A percentile compares a stretch with the other conserved stretches of the same genome.
These are phyloP conservation scores for Falcunculus frontatus DNA, from an alignment of 2,113 vertebrate genomes.

Conservation along the genomic window DNA sequence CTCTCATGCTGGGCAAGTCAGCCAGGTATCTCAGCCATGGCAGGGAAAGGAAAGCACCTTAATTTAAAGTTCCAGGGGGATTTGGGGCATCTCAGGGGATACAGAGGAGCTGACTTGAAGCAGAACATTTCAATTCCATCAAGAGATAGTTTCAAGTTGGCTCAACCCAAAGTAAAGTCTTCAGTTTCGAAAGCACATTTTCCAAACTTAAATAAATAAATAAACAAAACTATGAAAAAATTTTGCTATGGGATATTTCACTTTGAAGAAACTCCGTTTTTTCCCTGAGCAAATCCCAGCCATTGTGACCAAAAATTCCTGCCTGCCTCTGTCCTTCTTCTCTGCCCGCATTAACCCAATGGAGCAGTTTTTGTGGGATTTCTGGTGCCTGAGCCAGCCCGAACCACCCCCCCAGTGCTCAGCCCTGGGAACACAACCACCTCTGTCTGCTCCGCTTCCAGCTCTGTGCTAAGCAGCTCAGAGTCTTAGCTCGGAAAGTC, in stretches of 20 bases:
- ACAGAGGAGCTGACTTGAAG: neutral
- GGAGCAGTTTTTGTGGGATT: neutral
- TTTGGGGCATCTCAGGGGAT: fast-evolving
- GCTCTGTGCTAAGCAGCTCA: constrained; percentile 35
- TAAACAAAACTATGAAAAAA: neutral
- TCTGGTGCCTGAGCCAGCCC: fast-evolving
- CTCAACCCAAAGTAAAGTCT: neutral
- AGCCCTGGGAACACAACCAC: neutral
- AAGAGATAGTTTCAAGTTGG: neutral
- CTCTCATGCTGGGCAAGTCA: neutral
- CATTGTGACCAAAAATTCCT: neutral
- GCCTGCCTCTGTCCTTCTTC: neutral
- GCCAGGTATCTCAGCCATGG: neutral
- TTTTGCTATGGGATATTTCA: neutral
- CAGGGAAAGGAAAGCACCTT: neutral
- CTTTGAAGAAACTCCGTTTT: neutral
- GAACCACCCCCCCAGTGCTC: neutral
- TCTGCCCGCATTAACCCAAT: neutral
- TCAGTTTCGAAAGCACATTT: neutral
- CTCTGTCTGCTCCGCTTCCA: neutral
- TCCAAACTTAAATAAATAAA: neutral
- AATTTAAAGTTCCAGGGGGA: neutral
- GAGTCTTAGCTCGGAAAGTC: neutral
- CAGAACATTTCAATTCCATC: neutral
- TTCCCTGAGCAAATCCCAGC: neutral